phyloP scores from a whole-genome alignment of 1,140 invertebrate genomes.

The Atta colombica region DNA sequence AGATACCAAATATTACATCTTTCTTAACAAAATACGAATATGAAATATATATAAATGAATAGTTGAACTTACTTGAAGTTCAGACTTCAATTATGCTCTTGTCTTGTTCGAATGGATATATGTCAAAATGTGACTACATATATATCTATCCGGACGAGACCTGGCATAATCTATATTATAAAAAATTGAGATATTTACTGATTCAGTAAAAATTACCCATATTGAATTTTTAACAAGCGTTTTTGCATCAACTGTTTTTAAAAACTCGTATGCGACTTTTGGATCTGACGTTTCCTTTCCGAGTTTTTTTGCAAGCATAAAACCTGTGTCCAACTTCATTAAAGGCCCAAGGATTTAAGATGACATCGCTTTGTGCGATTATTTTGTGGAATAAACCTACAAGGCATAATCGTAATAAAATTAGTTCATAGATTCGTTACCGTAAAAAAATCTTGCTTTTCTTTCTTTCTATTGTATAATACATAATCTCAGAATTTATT shows the following conservation, averaged over 20 bases:
- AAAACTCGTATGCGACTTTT: slow-evolving; percentile 82
- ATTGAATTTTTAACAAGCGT: slow-evolving; percentile 52
- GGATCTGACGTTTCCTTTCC: slow-evolving; percentile 84
- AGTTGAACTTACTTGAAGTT: too few species aligned
- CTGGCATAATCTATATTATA: neutral
- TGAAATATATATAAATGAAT: too few species aligned
- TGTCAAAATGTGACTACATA: too few species aligned
- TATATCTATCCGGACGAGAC: too few species aligned
- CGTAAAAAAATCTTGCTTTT: neutral
- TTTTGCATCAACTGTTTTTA: slow-evolving; percentile 81
- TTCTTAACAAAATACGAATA: too few species aligned
- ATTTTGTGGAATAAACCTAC: slow-evolving; percentile 88
- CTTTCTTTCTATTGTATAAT: neutral
- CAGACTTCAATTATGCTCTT: too few species aligned
- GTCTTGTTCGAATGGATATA: too few species aligned
- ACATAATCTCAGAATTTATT: neutral
- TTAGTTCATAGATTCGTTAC: neutral
- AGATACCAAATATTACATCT: too few species aligned
- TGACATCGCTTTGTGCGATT: slow-evolving; percentile 88
- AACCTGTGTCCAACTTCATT: slow-evolving; percentile 46
- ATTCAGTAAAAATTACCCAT: neutral
- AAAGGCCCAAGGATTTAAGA: slow-evolving; percentile 82
- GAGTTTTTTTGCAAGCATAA: slow-evolving; percentile 82
- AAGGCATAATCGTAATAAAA: neutral
- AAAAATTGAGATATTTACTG: slow-evolving; percentile 21